Conservation (phyloP, 2,113 vertebrate species). For the Macrotus californicus region DNA sequence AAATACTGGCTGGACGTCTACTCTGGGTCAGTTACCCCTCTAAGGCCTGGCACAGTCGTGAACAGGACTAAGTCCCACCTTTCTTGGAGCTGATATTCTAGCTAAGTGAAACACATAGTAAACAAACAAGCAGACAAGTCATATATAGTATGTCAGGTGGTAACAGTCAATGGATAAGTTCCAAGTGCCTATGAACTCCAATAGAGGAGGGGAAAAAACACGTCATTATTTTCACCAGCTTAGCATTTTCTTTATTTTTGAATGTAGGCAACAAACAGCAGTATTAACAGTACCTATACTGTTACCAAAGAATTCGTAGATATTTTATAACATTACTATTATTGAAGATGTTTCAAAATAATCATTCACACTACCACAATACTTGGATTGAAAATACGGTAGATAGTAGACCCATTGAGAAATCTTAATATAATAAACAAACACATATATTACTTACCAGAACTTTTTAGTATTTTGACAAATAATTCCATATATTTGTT, state of each 20-base stretch:
- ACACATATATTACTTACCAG: neutral
- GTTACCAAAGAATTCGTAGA: neutral
- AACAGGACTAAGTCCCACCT: neutral
- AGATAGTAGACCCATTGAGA: neutral
- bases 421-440: neutral
- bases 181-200: neutral
- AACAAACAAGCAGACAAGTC: neutral
- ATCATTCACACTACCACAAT: neutral
- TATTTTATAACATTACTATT: neutral
- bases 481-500: neutral
- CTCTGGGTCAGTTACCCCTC: rapidly evolving
- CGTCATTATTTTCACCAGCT: neutral
- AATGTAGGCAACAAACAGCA: neutral
- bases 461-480: neutral
- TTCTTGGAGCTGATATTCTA: neutral
- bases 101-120: neutral
- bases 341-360: neutral
- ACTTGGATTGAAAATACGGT: neutral
- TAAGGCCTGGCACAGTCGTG: neutral
- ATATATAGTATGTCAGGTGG: neutral
- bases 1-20: neutral
- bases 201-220: neutral
- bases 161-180: neutral
- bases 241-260: neutral
- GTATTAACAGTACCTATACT: neutral